Evolutionary conservation across 2,888 invertebrate species (phyloP).

Genomic region (Venusia cambrica): DNA sequence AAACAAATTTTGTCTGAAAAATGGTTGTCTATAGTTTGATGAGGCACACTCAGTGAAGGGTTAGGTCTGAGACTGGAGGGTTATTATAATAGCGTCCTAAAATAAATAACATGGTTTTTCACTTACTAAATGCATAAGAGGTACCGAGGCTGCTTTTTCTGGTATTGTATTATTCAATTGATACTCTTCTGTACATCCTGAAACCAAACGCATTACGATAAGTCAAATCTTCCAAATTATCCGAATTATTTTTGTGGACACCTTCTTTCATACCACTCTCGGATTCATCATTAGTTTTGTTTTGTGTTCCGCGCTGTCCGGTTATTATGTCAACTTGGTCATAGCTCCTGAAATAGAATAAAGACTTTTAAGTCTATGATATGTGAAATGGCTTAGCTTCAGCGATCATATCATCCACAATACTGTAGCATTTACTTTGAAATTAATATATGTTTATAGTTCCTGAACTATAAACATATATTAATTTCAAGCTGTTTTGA

Average conservation of each 20-base stretch:
- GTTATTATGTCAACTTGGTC: slow-evolving; percentile 72
- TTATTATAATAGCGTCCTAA: too few species aligned
- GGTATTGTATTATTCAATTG: slow-evolving; percentile 51
- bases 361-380: not conserved
- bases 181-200: slow-evolving; percentile 59
- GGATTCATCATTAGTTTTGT: slow-evolving; percentile 22
- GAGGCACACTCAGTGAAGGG: too few species aligned
- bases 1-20: too few species aligned
- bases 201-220: slow-evolving; percentile 39
- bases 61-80: too few species aligned
- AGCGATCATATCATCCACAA: too few species aligned
- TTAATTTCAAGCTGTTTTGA: too few species aligned
- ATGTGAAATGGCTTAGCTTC: too few species aligned
- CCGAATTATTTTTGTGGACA: not conserved
- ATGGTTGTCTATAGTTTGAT: slow-evolving; percentile 3
- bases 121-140: slow-evolving; percentile 73
- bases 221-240: too few species aligned
- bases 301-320: slow-evolving; percentile 51
- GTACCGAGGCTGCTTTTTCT: slow-evolving; percentile 66
- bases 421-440: too few species aligned
- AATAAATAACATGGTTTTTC: not conserved
- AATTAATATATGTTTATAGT: too few species aligned
- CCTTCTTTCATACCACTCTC: slow-evolving; percentile 33
- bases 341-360: slow-evolving; percentile 50
- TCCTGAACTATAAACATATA: too few species aligned